These are phyloP conservation scores for Meiosimyza decipiens DNA, from an alignment of 2,888 invertebrate species.

Conservation along the genomic window DNA sequence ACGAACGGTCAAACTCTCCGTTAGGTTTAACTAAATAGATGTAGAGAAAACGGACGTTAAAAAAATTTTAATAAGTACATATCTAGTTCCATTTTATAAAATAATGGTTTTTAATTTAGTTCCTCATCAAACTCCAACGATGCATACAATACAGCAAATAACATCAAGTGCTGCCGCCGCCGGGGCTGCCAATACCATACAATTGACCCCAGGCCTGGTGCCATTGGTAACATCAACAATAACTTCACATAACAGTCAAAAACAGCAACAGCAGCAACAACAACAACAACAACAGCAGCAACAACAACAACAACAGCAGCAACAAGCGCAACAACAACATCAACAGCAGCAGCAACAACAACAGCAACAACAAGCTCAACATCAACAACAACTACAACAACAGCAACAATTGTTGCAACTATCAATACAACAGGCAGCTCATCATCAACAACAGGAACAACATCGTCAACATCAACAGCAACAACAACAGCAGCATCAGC, in stretches of 20 bases:
- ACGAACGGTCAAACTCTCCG: too few relatives aligned
- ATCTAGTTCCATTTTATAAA: not conserved
- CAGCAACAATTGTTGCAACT: constrained; percentile 56
- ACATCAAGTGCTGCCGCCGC: constrained; percentile 59
- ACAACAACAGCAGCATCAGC: constrained; percentile 54
- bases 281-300: constrained; percentile 58
- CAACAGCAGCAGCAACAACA: constrained; percentile 58
- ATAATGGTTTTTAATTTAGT: constrained; percentile 49
- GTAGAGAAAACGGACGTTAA: too few relatives aligned
- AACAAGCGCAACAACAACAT: constrained; percentile 55
- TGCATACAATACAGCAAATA: constrained; percentile 67
- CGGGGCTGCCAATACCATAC: constrained; percentile 57
- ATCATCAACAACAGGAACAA: constrained; percentile 57
- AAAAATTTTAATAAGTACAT: not conserved
- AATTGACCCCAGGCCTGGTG: constrained; percentile 61
- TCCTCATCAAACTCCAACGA: constrained; percentile 64
- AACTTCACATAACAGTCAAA: constrained; percentile 63
- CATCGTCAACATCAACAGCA: constrained; percentile 57
- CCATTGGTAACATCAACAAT: constrained; percentile 65
- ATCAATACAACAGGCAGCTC: constrained; percentile 57
- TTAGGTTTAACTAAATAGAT: too few relatives aligned
- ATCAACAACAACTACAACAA: constrained; percentile 57
- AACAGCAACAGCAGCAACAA: constrained; percentile 54
- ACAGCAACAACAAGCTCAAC: constrained; percentile 53
- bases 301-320: constrained; percentile 54